phyloP scores from a whole-genome alignment of 2,888 invertebrate genomes.

The Drosophila merina region DNA sequence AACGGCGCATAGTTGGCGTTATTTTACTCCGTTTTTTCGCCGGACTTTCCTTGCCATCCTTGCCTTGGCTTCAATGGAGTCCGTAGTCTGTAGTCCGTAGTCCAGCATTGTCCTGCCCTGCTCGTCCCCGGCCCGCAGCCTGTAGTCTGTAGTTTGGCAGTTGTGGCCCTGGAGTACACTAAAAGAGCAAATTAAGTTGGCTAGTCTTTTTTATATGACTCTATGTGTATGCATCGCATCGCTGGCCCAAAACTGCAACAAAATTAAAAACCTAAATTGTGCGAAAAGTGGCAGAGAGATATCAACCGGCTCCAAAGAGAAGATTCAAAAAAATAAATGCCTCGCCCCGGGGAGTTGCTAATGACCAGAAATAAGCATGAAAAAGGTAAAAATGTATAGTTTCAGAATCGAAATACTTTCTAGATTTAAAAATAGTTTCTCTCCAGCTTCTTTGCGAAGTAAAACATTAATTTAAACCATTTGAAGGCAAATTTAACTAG shows the following conservation, averaged over 20 bases:
- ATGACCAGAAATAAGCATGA: neutral
- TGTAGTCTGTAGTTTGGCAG: constrained; percentile 37
- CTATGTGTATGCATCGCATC: constrained; percentile 51
- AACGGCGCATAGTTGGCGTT: constrained; percentile 68
- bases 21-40: constrained; percentile 20
- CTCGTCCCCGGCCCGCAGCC: constrained; percentile 13
- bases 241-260: constrained; percentile 52
- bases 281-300: constrained; percentile 41
- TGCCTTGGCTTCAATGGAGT: constrained; percentile 37
- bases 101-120: constrained; percentile 7
- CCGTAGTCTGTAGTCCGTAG: constrained; percentile 24
- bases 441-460: too few species aligned
- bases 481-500: neutral
- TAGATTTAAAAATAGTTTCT: too few species aligned
- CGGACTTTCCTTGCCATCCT: constrained; percentile 11
- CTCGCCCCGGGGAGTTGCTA: constrained; percentile 9
- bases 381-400: neutral
- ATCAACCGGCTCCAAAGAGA: constrained; percentile 16
- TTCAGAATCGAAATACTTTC: neutral
- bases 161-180: constrained; percentile 64
- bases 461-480: neutral
- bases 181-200: constrained; percentile 75
- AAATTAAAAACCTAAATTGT: constrained; percentile 64
- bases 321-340: constrained; percentile 13
- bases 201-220: constrained; percentile 26